A percentile compares a stretch with the other conserved stretches of the same genome.
These are phyloP conservation scores for Python bivittatus DNA, from an alignment of 2,113 vertebrate genomes.

Conservation along the genomic window DNA sequence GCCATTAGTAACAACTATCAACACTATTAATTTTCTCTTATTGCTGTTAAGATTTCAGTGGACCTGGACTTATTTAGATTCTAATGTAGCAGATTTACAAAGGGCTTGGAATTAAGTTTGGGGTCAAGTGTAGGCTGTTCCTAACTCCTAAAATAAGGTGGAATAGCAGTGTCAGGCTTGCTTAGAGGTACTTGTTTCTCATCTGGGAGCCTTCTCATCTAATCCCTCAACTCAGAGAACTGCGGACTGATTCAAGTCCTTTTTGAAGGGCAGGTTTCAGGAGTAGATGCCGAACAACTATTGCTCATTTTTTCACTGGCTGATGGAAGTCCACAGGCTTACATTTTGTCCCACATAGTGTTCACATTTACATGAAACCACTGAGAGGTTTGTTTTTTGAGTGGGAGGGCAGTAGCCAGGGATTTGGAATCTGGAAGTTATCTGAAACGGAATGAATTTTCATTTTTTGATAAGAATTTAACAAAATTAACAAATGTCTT, in stretches of 20 bases:
- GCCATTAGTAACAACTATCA: conserved; percentile 43
- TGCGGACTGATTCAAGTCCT: neutral
- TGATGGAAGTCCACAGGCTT: neutral
- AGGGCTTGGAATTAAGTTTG: neutral
- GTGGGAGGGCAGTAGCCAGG: neutral
- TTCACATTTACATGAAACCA: neutral
- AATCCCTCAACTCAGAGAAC: neutral
- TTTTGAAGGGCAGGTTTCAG: neutral
- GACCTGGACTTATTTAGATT: neutral
- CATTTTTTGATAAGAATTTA: neutral
- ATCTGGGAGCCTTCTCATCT: neutral
- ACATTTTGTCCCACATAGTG: neutral
- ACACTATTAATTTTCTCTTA: conserved; percentile 10
- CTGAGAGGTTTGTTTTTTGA: neutral
- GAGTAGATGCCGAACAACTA: neutral
- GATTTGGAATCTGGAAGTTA: neutral
- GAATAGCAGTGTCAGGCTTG: neutral
- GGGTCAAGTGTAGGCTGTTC: neutral
- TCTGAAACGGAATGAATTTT: neutral
- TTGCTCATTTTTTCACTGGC: neutral
- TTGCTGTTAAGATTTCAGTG: conserved; percentile 32
- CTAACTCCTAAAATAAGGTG: neutral
- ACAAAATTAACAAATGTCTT: neutral
- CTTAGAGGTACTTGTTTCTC: neutral
- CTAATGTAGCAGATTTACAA: conserved; percentile 26